Evolutionary conservation across 1,140 invertebrate genomes (phyloP), one percentile per base, ranked within the genome.

Genomic region (Trachymyrmex cornetzi): DNA sequence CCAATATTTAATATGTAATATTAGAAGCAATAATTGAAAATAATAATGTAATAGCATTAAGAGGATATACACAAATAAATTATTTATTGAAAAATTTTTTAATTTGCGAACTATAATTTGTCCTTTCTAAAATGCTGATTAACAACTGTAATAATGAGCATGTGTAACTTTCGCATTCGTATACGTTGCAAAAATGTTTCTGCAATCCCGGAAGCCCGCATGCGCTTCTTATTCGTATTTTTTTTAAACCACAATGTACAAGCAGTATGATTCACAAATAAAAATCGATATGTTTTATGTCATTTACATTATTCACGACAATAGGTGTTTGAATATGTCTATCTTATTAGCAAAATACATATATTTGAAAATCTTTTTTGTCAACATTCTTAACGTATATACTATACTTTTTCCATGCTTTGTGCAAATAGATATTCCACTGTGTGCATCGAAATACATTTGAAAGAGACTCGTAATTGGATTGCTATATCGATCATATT

Each of bases 221-320:
- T 84, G 9, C 1, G 16, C 1, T 22, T 74, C 7, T 74, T 50
- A 4, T 16, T 50, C 16, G 24, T 48, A 34, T 59, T n/a, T 59
- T 50, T 72, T 22, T 38, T 0, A 24, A 82, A 11, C 11, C 12
- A n/a, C 14, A 74, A 74, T 44, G 74, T 19, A 61, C 5, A 19
- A 53, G 3, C 1, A 3, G 3, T 11, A 67, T 24, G 16, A n/a
- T 11, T 30, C 3, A n/a, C 38, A 59, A 72, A 75, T 82, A 75
- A 63, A 50, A 24, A 72, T 63, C 27, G 22, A 75, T 57, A 71
- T 22, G 9, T 74, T 74, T 59, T 9, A 24, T 30, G 6, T 7
- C 11, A 19, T 71, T 75, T 84, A 38, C 27, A 74, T 63, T 74
- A 75, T 63, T 84, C 38, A 75, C 22, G 12, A 48, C 24, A n/a